Percentiles rank a stretch among this genome's conserved stretches.
These are phyloP conservation scores for Aphidius ervi DNA, from an alignment of 1,140 invertebrate genomes.

Conservation along the genomic window DNA sequence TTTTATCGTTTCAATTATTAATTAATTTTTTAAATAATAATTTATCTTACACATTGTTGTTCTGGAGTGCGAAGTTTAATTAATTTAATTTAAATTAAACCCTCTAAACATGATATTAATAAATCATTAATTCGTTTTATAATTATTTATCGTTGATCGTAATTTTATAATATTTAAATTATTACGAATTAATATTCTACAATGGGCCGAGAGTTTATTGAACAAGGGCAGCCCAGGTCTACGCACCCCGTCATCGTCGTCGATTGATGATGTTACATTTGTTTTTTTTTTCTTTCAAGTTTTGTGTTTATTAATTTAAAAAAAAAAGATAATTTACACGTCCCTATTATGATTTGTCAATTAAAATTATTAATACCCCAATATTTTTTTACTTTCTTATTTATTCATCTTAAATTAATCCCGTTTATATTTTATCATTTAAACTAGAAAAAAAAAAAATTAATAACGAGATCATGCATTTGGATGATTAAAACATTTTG, in stretches of 20 bases:
- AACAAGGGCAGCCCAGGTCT: conserved; percentile 53
- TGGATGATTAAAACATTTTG: no score
- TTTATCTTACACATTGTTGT: conserved; percentile 44
- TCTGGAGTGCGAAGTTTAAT: conserved; percentile 45
- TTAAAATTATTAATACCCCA: no score
- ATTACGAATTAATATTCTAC: conserved; percentile 51
- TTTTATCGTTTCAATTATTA: background rate
- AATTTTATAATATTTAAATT: conserved; percentile 33
- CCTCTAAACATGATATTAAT: conserved; percentile 34
- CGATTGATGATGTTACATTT: conserved; percentile 24
- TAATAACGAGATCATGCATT: no score
- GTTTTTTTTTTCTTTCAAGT: conserved; percentile 12
- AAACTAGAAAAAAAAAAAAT: background rate
- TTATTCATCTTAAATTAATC: conserved; percentile 8
- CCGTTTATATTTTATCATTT: background rate
- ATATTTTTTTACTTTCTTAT: background rate
- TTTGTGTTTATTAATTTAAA: conserved; percentile 12
- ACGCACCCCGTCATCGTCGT: conserved; percentile 53
- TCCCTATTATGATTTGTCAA: conserved; percentile 36
- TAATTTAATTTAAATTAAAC: conserved; percentile 25
- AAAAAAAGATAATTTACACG: conserved; percentile 35
- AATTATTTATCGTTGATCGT: conserved; percentile 31
- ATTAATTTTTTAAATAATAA: conserved; percentile 35
- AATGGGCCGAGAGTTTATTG: conserved; percentile 51
- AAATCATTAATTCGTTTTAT: background rate